Evolutionary conservation across 1,140 invertebrate genomes (phyloP).

Genomic region (Drosophila novamexicana): DNA sequence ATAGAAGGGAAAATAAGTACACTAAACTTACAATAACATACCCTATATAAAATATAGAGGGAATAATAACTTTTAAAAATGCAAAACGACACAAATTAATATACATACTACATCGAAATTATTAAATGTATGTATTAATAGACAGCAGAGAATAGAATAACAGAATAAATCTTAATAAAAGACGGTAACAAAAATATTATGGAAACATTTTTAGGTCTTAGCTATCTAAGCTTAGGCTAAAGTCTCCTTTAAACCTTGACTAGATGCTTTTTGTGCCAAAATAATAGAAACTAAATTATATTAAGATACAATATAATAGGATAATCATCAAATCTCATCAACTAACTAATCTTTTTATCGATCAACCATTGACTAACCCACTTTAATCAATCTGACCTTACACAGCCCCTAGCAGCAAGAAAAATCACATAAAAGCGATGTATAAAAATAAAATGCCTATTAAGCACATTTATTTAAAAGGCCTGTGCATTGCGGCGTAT

Average conservation of each 20-base stretch:
- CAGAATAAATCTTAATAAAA: too few species aligned
- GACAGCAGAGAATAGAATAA: too few species aligned
- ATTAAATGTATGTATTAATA: too few species aligned
- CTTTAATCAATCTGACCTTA: background rate
- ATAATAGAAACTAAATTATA: background rate
- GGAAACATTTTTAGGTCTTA: too few species aligned
- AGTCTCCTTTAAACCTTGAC: too few species aligned
- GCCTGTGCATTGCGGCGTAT: conserved; percentile 40
- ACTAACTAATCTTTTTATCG: background rate
- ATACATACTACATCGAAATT: too few species aligned
- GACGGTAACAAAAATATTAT: too few species aligned
- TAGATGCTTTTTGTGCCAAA: background rate
- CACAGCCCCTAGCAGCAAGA: background rate
- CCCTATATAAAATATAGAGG: background rate
- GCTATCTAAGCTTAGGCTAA: too few species aligned
- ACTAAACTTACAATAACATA: background rate
- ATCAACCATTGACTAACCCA: background rate
- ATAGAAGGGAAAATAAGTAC: background rate
- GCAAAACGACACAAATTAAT: too few species aligned
- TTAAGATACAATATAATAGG: background rate
- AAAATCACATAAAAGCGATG: conserved; percentile 32
- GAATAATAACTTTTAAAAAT: too few species aligned
- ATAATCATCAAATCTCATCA: background rate
- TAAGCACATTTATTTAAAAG: conserved; percentile 45
- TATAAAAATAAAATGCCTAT: conserved; percentile 38